These are phyloP conservation scores for Hipparchia semele DNA, from an alignment of 2,888 invertebrate species.

Conservation along the genomic window DNA sequence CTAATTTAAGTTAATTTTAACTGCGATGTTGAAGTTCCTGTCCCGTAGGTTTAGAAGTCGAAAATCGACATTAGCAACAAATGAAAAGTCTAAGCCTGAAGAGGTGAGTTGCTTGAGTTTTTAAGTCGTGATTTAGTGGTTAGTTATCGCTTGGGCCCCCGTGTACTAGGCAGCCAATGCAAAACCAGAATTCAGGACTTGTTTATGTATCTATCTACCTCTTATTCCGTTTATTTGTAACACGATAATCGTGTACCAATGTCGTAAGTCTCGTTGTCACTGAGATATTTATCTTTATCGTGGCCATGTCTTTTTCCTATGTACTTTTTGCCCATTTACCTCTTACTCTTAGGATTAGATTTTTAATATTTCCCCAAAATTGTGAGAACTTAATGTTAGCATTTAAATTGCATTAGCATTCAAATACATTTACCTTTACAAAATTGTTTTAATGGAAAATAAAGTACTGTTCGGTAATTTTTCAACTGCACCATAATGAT, in stretches of 20 bases:
- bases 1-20: conserved; percentile 15
- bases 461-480: neutral
- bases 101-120: conserved; percentile 26
- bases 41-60: conserved; percentile 20
- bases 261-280: neutral
- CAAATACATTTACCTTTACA: neutral
- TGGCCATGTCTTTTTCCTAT: neutral
- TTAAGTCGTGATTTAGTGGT: too few species aligned
- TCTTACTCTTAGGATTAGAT: neutral
- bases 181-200: neutral
- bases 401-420: neutral
- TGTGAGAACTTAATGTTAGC: neutral
- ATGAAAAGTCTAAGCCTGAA: neutral
- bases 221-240: neutral
- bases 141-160: too few species aligned
- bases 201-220: too few species aligned
- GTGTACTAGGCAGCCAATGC: too few species aligned
- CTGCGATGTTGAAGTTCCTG: conserved; percentile 25
- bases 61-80: conserved; percentile 24
- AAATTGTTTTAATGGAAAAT: too few species aligned
- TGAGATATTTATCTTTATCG: conserved; percentile 7
- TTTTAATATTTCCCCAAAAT: neutral
- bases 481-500: neutral
- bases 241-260: neutral
- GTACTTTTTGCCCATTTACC: neutral